Evolutionary conservation across 2,113 vertebrate genomes (phyloP).

Genomic region (Eurypyga helias): DNA sequence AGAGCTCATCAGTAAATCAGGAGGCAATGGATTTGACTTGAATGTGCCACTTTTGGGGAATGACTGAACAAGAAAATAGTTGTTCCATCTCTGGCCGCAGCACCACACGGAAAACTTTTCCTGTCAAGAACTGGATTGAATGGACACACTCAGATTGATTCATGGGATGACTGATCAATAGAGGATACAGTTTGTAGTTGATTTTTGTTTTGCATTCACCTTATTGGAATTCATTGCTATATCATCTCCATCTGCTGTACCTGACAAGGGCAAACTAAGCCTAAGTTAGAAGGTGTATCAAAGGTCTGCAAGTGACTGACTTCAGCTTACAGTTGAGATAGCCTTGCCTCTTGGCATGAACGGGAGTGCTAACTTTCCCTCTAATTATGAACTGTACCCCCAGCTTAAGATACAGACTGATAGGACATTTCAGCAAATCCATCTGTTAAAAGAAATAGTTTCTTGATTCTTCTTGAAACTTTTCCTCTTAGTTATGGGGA

Average conservation of each 20-base stretch:
- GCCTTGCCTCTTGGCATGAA: neutral
- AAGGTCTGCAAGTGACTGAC: neutral
- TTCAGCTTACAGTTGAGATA: neutral
- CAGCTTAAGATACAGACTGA: neutral
- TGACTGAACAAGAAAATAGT: neutral
- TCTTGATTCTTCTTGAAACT: neutral
- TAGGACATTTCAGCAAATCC: neutral
- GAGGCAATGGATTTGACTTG: neutral
- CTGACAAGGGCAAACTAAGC: neutral
- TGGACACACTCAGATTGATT: neutral
- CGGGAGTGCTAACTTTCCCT: neutral
- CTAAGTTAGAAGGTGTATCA: neutral
- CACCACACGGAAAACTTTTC: neutral
- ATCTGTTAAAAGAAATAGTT: neutral
- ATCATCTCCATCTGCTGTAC: neutral
- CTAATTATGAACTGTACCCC: neutral
- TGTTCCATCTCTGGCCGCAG: fast-evolving
- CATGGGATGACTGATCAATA: neutral
- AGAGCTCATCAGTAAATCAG: neutral
- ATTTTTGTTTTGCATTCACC: neutral
- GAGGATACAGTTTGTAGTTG: neutral
- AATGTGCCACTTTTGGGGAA: neutral
- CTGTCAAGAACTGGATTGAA: neutral
- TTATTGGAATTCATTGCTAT: neutral
- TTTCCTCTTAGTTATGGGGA: neutral